A percentile compares a stretch with the other conserved stretches of the same genome.
phyloP scores from a whole-genome alignment of 2,113 vertebrate species.

The Carassius carassius region DNA sequence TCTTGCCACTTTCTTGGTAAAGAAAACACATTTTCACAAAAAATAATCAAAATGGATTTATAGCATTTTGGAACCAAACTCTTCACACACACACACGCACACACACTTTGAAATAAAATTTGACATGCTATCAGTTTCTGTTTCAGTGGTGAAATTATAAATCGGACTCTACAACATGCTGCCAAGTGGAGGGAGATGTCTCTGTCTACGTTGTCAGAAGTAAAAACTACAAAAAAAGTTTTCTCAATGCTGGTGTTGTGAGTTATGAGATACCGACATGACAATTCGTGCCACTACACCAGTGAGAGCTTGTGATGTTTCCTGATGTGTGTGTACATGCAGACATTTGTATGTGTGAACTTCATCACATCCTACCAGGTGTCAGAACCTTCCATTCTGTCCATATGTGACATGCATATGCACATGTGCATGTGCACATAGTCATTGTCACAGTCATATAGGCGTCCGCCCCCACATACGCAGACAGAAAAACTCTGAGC shows the following conservation, averaged over 20 bases:
- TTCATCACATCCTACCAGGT: neutral
- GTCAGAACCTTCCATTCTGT: constrained; percentile 32
- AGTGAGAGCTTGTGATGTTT: neutral
- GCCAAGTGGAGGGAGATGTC: neutral
- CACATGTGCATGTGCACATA: neutral
- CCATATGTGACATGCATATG: neutral
- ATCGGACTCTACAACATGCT: neutral
- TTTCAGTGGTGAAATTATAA: neutral
- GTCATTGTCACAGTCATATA: neutral
- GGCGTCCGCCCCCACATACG: neutral
- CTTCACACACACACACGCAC: too few relatives aligned
- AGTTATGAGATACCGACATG: constrained; percentile 6
- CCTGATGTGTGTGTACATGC: constrained; percentile 3
- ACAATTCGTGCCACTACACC: neutral
- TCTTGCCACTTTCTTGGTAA: too few relatives aligned
- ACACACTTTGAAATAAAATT: too few relatives aligned
- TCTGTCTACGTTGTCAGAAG: neutral
- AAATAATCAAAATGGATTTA: too few relatives aligned
- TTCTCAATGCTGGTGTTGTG: neutral
- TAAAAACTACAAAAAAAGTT: neutral
- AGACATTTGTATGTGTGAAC: neutral
- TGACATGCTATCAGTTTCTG: neutral
- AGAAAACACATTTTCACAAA: too few relatives aligned
- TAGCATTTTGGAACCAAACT: too few relatives aligned
- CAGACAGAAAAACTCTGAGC: neutral